Percentiles rank a stretch among this genome's conserved stretches.
Conservation (phyloP, 2,113 vertebrate species). For the Brevimyrus niger region DNA sequence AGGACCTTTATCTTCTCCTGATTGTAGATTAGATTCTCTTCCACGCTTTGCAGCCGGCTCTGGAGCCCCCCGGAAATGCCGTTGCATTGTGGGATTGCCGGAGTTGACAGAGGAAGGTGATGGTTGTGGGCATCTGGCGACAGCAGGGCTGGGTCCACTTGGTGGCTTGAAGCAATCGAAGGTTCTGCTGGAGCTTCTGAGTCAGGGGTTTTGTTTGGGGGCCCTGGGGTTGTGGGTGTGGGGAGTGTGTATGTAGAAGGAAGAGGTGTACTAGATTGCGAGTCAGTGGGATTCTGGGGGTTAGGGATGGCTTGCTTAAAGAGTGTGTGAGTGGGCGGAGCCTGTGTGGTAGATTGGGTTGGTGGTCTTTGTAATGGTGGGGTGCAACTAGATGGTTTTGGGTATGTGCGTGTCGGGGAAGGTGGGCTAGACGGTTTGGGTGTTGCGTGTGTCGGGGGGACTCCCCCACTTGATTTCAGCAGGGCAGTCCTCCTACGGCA, state of each 20-base stretch:
- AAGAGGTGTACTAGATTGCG: neutral
- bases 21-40: conserved; percentile 87
- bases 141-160: neutral
- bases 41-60: conserved; percentile 79
- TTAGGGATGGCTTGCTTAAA: conserved; percentile 8
- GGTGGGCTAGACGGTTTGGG: conserved; percentile 21
- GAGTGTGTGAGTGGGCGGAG: conserved; percentile 42
- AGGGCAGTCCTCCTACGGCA: conserved; percentile 50
- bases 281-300: neutral
- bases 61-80: conserved; percentile 67
- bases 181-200: neutral
- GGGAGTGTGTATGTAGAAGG: conserved; percentile 16
- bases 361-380: neutral
- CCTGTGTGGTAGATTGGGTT: neutral
- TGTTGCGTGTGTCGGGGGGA: conserved; percentile 47
- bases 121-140: neutral
- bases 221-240: conserved; percentile 10
- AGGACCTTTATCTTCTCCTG: conserved; percentile 99
- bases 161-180: neutral
- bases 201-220: neutral
- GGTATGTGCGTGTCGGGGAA: neutral
- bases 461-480: conserved; percentile 54
- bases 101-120: neutral
- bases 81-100: conserved; percentile 57
- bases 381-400: neutral